A percentile compares a stretch with the other conserved stretches of the same genome.
Evolutionary conservation across 1,140 invertebrate genomes (phyloP).

Genomic region (Macrotrachela quadricornifera): DNA sequence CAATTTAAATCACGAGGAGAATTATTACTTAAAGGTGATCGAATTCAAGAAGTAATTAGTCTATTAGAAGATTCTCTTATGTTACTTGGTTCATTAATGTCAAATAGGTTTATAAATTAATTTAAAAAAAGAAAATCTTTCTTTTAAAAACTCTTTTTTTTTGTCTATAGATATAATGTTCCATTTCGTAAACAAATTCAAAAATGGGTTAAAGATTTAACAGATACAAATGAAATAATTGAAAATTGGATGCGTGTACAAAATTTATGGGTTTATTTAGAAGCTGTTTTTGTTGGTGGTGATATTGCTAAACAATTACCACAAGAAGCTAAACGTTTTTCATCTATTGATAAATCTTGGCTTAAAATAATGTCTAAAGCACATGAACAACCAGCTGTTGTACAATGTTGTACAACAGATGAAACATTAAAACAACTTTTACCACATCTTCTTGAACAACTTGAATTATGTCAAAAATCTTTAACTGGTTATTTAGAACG

Average conservation of each 20-base stretch:
- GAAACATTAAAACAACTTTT: slow-evolving; percentile 70
- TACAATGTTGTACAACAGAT: slow-evolving; percentile 80
- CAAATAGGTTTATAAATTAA: slow-evolving; percentile 84
- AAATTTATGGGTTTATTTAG: slow-evolving; percentile 93
- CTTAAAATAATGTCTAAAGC: slow-evolving; percentile 87
- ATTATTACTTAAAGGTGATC: slow-evolving; percentile 66
- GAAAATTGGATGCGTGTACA: slow-evolving; percentile 86
- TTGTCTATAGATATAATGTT: slow-evolving; percentile 52
- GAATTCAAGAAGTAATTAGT: slow-evolving; percentile 75
- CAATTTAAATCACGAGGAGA: slow-evolving; percentile 85
- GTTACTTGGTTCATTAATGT: slow-evolving; percentile 71
- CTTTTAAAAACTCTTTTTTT: too few relatives aligned
- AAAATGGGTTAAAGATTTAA: slow-evolving; percentile 75
- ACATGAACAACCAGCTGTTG: slow-evolving; percentile 77
- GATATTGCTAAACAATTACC: slow-evolving; percentile 92
- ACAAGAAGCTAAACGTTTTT: slow-evolving; percentile 46
- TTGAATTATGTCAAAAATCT: slow-evolving; percentile 87
- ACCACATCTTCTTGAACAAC: slow-evolving; percentile 81
- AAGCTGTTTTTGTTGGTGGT: slow-evolving; percentile 89
- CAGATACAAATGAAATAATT: slow-evolving; percentile 87
- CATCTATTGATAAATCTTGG: slow-evolving; percentile 92
- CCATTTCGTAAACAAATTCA: slow-evolving; percentile 88
- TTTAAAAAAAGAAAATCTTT: slow-evolving; percentile 35
- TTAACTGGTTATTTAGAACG: slow-evolving; percentile 85
- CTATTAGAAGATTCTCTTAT: slow-evolving; percentile 83